Conservation (phyloP, 2,888 invertebrate species). For the Thera obeliscata region DNA sequence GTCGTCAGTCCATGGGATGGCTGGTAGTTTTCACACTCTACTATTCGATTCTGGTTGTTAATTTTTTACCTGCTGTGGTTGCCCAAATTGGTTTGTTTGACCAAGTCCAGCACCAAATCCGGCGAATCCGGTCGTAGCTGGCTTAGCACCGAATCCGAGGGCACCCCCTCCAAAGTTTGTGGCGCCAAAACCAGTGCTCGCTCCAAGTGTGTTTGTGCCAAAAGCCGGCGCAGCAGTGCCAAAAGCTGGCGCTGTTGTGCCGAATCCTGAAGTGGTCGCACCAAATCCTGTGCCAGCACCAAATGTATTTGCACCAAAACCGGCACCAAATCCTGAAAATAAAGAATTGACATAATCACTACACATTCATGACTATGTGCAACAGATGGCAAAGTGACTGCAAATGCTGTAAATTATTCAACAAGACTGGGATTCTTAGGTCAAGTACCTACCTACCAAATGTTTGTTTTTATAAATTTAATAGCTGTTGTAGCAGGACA, state of each 20-base stretch:
- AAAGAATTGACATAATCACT: not conserved
- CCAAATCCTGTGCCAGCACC: slow-evolving; percentile 49
- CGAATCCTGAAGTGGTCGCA: slow-evolving; percentile 45
- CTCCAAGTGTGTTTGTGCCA: slow-evolving; percentile 60
- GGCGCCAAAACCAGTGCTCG: slow-evolving; percentile 62
- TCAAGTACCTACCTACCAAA: no score
- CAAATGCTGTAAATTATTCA: no score
- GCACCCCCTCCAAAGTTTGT: slow-evolving; percentile 66
- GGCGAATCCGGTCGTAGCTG: slow-evolving; percentile 74
- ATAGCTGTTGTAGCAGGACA: no score
- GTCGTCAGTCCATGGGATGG: no score
- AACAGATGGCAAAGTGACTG: no score
- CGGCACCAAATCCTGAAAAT: slow-evolving; percentile 62
- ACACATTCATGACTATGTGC: no score
- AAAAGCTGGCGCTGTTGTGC: slow-evolving; percentile 46
- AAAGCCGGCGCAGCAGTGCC: slow-evolving; percentile 52
- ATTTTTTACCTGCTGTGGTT: slow-evolving; percentile 57
- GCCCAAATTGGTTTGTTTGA: slow-evolving; percentile 72
- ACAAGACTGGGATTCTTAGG: no score
- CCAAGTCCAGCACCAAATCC: slow-evolving; percentile 76
- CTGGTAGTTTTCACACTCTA: no score
- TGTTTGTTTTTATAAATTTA: no score
- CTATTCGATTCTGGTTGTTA: not conserved
- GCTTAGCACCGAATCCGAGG: slow-evolving; percentile 79
- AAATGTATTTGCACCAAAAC: slow-evolving; percentile 40